A percentile compares a stretch with the other conserved stretches of the same genome.
Evolutionary conservation across 2,113 vertebrate species (phyloP).

Genomic region (Seriola dumerili): DNA sequence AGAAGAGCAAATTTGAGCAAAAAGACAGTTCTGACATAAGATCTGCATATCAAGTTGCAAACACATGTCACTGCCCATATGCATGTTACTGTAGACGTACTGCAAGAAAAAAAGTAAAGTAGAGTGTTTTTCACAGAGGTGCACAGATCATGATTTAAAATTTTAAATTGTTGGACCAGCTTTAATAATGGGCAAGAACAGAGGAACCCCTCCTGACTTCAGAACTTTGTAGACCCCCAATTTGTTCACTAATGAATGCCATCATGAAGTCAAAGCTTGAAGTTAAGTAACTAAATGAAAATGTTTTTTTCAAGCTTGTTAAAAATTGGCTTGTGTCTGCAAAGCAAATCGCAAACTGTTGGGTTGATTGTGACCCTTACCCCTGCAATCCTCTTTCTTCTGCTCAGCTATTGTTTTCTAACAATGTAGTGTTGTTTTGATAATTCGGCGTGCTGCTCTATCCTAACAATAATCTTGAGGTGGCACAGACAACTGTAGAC

Average conservation of each 20-base stretch:
- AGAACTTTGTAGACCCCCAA: not conserved
- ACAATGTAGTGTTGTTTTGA: slow-evolving; percentile 63
- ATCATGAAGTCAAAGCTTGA: not conserved
- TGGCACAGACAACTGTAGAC: slow-evolving; percentile 11
- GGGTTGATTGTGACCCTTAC: slow-evolving; percentile 57
- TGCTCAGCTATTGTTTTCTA: slow-evolving; percentile 53
- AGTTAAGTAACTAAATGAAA: not conserved
- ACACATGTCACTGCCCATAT: no score
- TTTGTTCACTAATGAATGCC: not conserved
- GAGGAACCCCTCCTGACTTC: not conserved
- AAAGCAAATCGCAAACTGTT: slow-evolving; percentile 22
- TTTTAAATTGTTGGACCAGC: not conserved
- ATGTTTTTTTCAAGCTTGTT: slow-evolving; percentile 22
- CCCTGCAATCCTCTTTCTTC: slow-evolving; percentile 51
- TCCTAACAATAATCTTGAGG: slow-evolving; percentile 8
- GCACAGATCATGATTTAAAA: not conserved
- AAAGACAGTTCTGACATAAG: not conserved
- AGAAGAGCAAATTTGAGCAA: not conserved
- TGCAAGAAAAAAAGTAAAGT: no score
- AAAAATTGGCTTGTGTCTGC: slow-evolving; percentile 22
- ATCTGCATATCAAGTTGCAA: no score
- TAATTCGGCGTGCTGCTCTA: slow-evolving; percentile 2
- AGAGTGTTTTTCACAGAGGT: not conserved
- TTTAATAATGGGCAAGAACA: not conserved
- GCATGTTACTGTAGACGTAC: no score